These are phyloP conservation scores for Strix uralensis DNA, from an alignment of 2,113 vertebrate genomes.

Conservation along the genomic window DNA sequence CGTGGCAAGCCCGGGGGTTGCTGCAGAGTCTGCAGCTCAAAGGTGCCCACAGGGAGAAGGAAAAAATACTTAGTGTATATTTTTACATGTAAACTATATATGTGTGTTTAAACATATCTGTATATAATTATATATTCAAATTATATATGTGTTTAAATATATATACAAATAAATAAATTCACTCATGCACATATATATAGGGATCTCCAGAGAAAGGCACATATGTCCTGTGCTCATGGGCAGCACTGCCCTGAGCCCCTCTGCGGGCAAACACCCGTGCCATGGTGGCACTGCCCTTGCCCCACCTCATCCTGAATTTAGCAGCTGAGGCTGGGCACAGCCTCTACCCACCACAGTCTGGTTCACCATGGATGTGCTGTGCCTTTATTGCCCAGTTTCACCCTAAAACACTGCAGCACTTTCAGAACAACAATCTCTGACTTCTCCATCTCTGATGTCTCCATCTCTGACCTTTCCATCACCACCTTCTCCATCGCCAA, in stretches of 20 bases:
- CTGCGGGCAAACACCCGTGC: too few species aligned
- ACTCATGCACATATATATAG: too few species aligned
- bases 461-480: neutral
- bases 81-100: neutral
- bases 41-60: neutral
- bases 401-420: neutral
- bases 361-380: neutral
- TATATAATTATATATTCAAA: neutral
- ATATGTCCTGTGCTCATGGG: neutral
- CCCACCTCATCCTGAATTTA: rapidly evolving
- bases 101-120: neutral
- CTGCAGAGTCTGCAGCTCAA: neutral
- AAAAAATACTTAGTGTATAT: neutral
- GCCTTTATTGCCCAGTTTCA: neutral
- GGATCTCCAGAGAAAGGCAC: neutral
- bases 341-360: neutral
- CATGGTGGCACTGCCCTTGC: rapidly evolving
- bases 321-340: neutral
- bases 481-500: neutral
- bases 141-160: neutral
- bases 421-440: neutral
- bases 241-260: neutral
- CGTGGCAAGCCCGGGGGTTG: neutral
- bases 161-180: neutral
- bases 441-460: neutral